Evolutionary conservation across 2,888 invertebrate genomes (phyloP).

Genomic region (Ophraella communa): DNA sequence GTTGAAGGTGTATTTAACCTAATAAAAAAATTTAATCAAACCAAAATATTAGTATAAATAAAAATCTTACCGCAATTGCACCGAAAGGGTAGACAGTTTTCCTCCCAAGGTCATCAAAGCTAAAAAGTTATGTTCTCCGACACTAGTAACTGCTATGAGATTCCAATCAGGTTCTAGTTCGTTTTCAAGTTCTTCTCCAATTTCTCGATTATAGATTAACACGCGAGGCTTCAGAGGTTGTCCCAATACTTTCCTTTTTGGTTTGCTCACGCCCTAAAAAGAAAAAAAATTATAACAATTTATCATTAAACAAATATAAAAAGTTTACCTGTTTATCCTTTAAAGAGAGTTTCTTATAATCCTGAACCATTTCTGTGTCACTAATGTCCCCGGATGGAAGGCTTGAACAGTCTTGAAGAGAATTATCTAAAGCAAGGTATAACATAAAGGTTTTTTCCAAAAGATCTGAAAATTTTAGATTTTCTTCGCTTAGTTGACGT

Average conservation of each 20-base stretch:
- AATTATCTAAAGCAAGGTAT: constrained; percentile 77
- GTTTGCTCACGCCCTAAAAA: constrained; percentile 50
- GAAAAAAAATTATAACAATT: too few species aligned
- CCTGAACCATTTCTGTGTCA: constrained; percentile 79
- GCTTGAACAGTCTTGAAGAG: constrained; percentile 80
- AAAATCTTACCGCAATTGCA: constrained; percentile 62
- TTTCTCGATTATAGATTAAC: constrained; percentile 66
- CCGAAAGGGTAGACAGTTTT: constrained; percentile 67
- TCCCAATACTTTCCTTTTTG: constrained; percentile 60
- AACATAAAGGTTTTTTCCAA: constrained; percentile 76
- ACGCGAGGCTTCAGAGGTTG: constrained; percentile 70
- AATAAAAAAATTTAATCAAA: constrained; percentile 12
- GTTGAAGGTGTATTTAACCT: constrained; percentile 59
- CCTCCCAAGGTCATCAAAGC: constrained; percentile 71
- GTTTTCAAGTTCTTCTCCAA: constrained; percentile 60
- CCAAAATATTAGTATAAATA: neutral
- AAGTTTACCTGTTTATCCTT: constrained; percentile 39
- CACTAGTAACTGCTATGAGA: constrained; percentile 65
- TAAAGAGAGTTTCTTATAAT: constrained; percentile 69
- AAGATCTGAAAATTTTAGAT: constrained; percentile 55
- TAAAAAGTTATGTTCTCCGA: constrained; percentile 68
- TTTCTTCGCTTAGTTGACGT: constrained; percentile 57
- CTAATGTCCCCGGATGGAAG: constrained; percentile 69
- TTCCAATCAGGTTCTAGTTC: constrained; percentile 69
- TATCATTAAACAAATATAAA: too few species aligned